Evolutionary conservation across 2,888 invertebrate species (phyloP).

Genomic region (Phalera bucephala): DNA sequence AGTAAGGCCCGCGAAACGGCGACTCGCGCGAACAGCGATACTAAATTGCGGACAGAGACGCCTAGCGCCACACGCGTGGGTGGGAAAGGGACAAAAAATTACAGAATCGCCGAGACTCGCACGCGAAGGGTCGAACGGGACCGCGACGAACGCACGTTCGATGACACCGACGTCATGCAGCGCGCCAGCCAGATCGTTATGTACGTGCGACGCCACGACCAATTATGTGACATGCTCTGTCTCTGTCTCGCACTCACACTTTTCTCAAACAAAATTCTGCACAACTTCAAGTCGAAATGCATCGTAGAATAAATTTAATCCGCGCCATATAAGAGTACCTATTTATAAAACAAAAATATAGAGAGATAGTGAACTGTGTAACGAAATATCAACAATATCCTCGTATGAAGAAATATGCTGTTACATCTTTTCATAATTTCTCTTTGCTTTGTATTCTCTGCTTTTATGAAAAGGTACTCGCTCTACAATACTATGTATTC

Average conservation of each 20-base stretch:
- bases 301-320: no score
- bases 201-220: constrained; percentile 81
- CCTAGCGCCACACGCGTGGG: constrained; percentile 43
- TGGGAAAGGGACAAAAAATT: constrained; percentile 67
- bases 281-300: no score
- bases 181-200: constrained; percentile 94
- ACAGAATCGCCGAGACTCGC: constrained; percentile 74
- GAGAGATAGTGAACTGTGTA: no score
- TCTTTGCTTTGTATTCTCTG: no score
- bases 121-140: constrained; percentile 79
- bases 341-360: no score
- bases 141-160: constrained; percentile 84
- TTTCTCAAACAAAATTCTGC: constrained; percentile 61
- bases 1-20: constrained; percentile 49
- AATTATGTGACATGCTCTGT: constrained; percentile 33
- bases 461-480: no score
- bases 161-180: constrained; percentile 92
- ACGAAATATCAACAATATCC: no score
- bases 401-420: no score
- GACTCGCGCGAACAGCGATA: constrained; percentile 39
- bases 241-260: constrained; percentile 46
- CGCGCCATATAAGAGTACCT: no score
- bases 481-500: no score
- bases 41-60: constrained; percentile 43
- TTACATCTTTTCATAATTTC: no score